These are phyloP conservation scores for Lonchura striata DNA, from an alignment of 2,113 vertebrate genomes.

Conservation along the genomic window DNA sequence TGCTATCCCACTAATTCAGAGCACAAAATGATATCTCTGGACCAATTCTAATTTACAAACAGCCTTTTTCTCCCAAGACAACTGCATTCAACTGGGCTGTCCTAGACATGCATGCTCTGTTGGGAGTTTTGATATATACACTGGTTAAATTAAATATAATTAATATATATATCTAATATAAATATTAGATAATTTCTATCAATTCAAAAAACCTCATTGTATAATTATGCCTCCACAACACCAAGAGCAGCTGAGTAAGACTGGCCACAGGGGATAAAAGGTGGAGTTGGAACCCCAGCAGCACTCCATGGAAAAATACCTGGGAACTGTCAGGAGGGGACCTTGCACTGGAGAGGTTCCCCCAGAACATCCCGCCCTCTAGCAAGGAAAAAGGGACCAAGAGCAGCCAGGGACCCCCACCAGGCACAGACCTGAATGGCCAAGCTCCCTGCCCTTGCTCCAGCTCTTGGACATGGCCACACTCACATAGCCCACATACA, in stretches of 20 bases:
- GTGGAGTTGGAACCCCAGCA: background rate
- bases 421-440: background rate
- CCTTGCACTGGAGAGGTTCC: background rate
- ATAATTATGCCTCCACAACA: background rate
- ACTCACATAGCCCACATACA: background rate
- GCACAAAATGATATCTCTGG: background rate
- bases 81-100: background rate
- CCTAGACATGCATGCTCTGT: background rate
- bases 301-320: background rate
- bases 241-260: background rate
- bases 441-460: background rate
- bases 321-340: background rate
- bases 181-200: background rate
- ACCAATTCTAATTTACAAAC: conserved; percentile 18
- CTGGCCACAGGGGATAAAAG: background rate
- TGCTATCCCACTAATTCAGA: conserved; percentile 7
- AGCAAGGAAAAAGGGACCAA: background rate
- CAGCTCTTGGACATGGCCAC: rapidly evolving
- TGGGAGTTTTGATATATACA: background rate
- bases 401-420: background rate
- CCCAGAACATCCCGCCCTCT: background rate
- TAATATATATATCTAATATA: too few species aligned
- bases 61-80: background rate
- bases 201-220: background rate
- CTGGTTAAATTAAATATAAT: background rate